These are phyloP conservation scores for Sminthurides bifidus DNA, from an alignment of 1,140 invertebrate genomes.

Conservation along the genomic window DNA sequence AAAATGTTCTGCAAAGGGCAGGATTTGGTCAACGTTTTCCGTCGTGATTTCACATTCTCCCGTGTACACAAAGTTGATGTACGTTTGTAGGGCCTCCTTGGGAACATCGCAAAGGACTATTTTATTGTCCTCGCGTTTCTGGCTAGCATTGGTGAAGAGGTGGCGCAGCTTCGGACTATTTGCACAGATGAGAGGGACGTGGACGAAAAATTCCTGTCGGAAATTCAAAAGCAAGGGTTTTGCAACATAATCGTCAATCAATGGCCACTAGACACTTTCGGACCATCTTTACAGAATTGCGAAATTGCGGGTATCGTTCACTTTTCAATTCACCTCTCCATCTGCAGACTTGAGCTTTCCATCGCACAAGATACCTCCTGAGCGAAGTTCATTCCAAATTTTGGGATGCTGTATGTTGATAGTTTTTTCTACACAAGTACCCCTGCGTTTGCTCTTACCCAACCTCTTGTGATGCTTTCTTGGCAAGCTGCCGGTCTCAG, in stretches of 20 bases:
- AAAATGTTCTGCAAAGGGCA: constrained; percentile 50
- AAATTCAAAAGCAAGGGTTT: background rate
- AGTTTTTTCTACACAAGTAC: constrained; percentile 7
- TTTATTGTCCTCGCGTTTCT: constrained; percentile 41
- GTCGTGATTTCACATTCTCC: constrained; percentile 45
- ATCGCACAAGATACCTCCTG: constrained; percentile 47
- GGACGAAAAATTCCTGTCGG: constrained; percentile 42
- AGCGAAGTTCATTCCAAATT: constrained; percentile 51
- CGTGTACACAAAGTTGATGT: constrained; percentile 56
- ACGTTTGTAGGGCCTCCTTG: constrained; percentile 37
- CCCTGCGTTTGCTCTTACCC: constrained; percentile 5
- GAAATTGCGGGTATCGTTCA: background rate
- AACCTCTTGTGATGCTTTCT: no score
- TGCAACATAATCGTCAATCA: background rate
- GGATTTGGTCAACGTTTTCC: constrained; percentile 49
- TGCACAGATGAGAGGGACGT: constrained; percentile 51
- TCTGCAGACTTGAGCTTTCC: constrained; percentile 46
- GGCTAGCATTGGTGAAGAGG: constrained; percentile 51
- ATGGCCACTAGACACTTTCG: background rate
- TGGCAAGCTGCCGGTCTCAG: no score
- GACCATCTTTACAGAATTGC: background rate
- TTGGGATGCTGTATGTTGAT: constrained; percentile 40
- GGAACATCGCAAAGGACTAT: constrained; percentile 37
- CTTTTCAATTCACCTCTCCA: constrained; percentile 38
- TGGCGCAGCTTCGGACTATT: constrained; percentile 55